These are phyloP conservation scores for Leptonema lineaticorne DNA, from an alignment of 1,140 invertebrate genomes.

Conservation along the genomic window DNA sequence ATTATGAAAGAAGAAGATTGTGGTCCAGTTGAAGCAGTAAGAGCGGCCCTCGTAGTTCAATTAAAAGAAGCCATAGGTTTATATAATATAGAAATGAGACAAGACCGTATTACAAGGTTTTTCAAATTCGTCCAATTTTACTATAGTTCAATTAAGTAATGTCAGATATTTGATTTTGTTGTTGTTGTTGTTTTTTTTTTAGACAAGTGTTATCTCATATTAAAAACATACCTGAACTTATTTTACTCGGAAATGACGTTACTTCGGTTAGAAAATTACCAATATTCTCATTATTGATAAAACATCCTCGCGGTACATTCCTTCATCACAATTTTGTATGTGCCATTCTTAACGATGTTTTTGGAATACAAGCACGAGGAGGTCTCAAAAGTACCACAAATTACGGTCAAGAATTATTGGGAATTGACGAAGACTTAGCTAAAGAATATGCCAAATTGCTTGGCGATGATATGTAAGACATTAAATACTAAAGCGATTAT, in stretches of 20 bases:
- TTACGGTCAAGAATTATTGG: conserved; percentile 83
- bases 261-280: conserved; percentile 68
- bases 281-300: conserved; percentile 85
- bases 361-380: conserved; percentile 86
- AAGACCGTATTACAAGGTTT: conserved; percentile 74
- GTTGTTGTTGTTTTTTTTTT: conserved; percentile 45
- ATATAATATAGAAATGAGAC: conserved; percentile 70
- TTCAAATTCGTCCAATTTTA: neutral
- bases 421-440: conserved; percentile 75
- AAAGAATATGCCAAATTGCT: conserved; percentile 76
- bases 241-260: conserved; percentile 73
- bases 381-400: conserved; percentile 61
- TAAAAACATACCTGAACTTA: conserved; percentile 74
- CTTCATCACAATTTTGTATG: conserved; percentile 91
- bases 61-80: conserved; percentile 79
- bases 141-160: neutral
- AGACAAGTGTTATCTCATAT: conserved; percentile 75
- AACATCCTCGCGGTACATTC: conserved; percentile 76
- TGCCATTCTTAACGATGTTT: conserved; percentile 86
- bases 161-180: conserved; percentile 9
- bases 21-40: conserved; percentile 78
- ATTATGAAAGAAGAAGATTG: conserved; percentile 85
- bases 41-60: conserved; percentile 84
- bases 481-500: too few relatives aligned
- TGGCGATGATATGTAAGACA: conserved; percentile 71